Evolutionary conservation across 2,888 invertebrate species (phyloP), one percentile per base, ranked within the genome.

Genomic region (Pycnomerus fuliginosus): DNA sequence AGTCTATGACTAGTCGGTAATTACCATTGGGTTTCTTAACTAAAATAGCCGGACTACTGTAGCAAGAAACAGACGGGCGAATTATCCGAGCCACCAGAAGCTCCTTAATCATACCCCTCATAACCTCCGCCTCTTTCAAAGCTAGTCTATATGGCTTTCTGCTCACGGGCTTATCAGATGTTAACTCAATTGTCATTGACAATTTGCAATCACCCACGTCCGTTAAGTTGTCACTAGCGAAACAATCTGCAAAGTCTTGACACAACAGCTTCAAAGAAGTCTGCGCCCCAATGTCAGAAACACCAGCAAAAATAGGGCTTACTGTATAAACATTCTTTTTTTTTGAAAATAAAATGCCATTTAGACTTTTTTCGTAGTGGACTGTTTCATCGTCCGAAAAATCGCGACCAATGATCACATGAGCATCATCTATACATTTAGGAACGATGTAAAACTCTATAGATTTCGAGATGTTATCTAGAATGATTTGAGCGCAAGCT

Each of bases 1-100:
- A 50, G 12, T 50, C 50, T 13, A 50, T 36, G 8, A 38, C 32
- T 22, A 25, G 25, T 8, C 20, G 10, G 23, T 36, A 14, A 32
- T 12, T 17, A 8, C 8, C 14, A 12, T 32, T 14, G 4, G 20
- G 5, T 16, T 29, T 30, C 20, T 29, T 38, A 30, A 31, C 37
- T 25, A 38, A 30, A 36, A 27, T 7, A 10, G 28, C 28, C 4
- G 28, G 28, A 10, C 28, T 27, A 10, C 10, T 11, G 12, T 27
- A 27, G 4, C 7, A 7, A 20, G 20, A 20, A 20, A 7, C 7
- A 20, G 20, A 20, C 7, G 20, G 20, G 4, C 20, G 4, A 20
- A 20, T 20, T 20, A 20, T 20, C 4, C 7, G 4, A 10, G 12
- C 12, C 28, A 10, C 10, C 12, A 27, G 10, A 7, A 11, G 10